These are phyloP conservation scores for Rapana venosa DNA, from an alignment of 2,888 invertebrate species.

Conservation along the genomic window DNA sequence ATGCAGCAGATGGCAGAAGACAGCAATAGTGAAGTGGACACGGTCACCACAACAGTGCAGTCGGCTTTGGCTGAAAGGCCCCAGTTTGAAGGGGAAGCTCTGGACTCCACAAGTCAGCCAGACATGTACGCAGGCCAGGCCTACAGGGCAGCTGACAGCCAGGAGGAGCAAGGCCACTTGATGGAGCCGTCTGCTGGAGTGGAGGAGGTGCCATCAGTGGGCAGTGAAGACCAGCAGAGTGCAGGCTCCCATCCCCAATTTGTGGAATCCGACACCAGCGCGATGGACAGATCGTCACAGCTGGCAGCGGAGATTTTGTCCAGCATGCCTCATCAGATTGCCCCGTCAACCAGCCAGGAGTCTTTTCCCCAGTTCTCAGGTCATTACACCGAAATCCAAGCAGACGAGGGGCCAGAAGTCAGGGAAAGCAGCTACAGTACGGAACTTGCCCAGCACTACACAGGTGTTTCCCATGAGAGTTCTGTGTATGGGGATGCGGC, in stretches of 20 bases:
- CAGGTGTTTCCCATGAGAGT: not conserved
- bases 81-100: not conserved
- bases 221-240: not conserved
- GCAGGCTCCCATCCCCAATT: not conserved
- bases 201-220: not conserved
- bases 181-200: not conserved
- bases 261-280: not conserved
- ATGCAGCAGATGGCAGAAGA: not conserved
- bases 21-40: not conserved
- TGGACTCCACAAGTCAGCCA: not conserved
- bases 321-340: constrained; percentile 2
- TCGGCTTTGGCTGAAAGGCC: not conserved
- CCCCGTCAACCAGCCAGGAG: not conserved
- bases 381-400: not conserved
- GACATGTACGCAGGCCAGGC: not conserved
- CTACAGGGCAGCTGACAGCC: not conserved
- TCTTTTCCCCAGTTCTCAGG: not conserved
- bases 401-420: not conserved
- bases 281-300: constrained; percentile 1
- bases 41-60: constrained; percentile 20
- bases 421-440: not conserved
- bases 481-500: not conserved
- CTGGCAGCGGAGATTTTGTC: constrained; percentile 20
- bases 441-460: not conserved
- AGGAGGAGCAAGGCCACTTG: not conserved